Evolutionary conservation across 2,113 vertebrate genomes (phyloP).

Genomic region (Cyprinodon brontotheroides): DNA sequence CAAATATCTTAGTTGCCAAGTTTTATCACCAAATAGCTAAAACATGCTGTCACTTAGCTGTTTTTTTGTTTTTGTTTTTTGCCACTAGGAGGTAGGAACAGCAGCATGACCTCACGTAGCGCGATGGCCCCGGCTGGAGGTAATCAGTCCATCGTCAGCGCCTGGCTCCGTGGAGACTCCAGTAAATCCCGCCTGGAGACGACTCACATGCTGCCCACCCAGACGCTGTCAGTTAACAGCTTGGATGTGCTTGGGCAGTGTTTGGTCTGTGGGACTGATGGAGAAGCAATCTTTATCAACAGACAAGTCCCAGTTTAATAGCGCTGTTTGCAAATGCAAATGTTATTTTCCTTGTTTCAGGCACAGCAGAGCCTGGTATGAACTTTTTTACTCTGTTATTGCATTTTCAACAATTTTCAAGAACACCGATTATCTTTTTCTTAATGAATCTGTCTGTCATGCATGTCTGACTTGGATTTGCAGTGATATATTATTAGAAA

Average conservation of each 20-base stretch:
- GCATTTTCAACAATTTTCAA: not conserved
- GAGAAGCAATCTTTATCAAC: slow-evolving; percentile 93
- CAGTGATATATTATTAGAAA: slow-evolving; percentile 2
- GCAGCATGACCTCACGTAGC: slow-evolving; percentile 83
- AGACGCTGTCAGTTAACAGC: slow-evolving; percentile 93
- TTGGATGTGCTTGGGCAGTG: slow-evolving; percentile 92
- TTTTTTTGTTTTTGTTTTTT: not conserved
- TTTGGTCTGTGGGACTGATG: slow-evolving; percentile 95
- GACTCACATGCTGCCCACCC: slow-evolving; percentile 90
- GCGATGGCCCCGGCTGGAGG: slow-evolving; percentile 77
- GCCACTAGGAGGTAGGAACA: slow-evolving; percentile 87
- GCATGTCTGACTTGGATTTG: not conserved
- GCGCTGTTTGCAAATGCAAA: not conserved
- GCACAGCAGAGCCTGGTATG: slow-evolving; percentile 1
- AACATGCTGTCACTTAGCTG: too few relatives aligned
- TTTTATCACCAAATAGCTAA: too few relatives aligned
- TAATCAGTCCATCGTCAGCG: slow-evolving; percentile 84
- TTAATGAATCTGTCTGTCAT: slow-evolving; percentile 2
- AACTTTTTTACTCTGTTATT: not conserved
- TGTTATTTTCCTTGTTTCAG: slow-evolving; percentile 15
- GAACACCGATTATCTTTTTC: not conserved
- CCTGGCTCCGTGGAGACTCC: slow-evolving; percentile 91
- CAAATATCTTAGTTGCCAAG: too few relatives aligned
- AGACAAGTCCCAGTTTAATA: slow-evolving; percentile 81
- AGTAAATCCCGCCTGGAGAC: slow-evolving; percentile 92